Evolutionary conservation across 2,888 invertebrate species (phyloP), one percentile per base, ranked within the genome.

Genomic region (Dichetophora obliterata): DNA sequence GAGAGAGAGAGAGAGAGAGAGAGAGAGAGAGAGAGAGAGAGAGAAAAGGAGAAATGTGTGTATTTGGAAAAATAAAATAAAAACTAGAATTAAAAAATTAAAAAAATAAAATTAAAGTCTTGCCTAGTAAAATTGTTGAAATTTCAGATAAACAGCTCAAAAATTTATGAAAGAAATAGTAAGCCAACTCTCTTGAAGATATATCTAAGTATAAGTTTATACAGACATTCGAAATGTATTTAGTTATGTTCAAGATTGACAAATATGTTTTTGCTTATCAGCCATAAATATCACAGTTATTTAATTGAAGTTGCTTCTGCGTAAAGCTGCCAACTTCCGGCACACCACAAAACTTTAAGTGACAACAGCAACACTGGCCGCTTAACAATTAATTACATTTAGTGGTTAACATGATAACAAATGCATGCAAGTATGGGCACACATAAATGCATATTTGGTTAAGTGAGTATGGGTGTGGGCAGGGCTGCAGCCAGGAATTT

Each of bases 351-450:
- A 52, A 52, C 19, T 70, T 54, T 31, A 24, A 22, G 54, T 54
- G 70, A 70, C 57, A 31, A 27, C 54, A 52, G 61, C 59, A 61
- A 61, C 70, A 52, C 54, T 37, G 66, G 11, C 27, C 24, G 34
- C 27, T 54, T 48, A 37, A 72, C 57, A 57, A 57, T 72, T 72
- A 72, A 61, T 72, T 72, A 43, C 68, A 72, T 61, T 59, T 24
- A 48, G 48, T 24, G 48, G 54, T 37, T 57, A 61, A 61, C 61
- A 52, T 52, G 70, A 5, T 31, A 27, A 9, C 57, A 27, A 37
- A 54, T n/a, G 54, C 14, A 70, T 57, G 54, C 37, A 31, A 48
- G 14, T 68, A 31, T 59, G 27, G 9, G 16, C 14, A 43, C 1
- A 43, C 11, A 43, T 43, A 43, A 31, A 19, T 65, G n/a, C 16